Base-by-base conservation (phyloP, 1,140 invertebrate species). In the Bombus superbus region DNA sequence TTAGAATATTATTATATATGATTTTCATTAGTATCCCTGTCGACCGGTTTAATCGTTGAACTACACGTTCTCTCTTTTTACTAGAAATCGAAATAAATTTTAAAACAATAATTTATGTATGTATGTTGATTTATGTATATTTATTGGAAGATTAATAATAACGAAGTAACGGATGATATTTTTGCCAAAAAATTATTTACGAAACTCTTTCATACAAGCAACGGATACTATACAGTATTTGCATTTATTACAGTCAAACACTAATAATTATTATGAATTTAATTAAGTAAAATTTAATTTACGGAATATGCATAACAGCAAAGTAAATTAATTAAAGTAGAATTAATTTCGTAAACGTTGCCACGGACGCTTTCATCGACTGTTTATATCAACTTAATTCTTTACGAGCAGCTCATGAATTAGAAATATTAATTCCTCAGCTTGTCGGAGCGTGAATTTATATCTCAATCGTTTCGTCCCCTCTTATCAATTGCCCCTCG, bases 401-500 rank as follows among this genome's bases (percentile, higher is more conserved):
- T 25, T 28, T 3, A 9, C 18, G 8, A 32, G 35, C 10, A 5
- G 15, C 35, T 25, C 35, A 35, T 81, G 57, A 75, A 64, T 68
- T 57, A 47, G 79, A 81, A 74, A 75, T 44, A 72, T 75, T 81
- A 75, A 85, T 85, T 72, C 38, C 59, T 38, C 86, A 92, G 92
- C 91, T 93, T 92, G 87, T 88, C 89, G 82, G 73, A 47, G 47
- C 64, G 75, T 83, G 81, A 92, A 93, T 94, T 92, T 92, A 93
- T 91, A 83, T 92, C 91, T 90, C 90, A 93, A 94, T 94, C 93
- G 91, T 93, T 93, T 93, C 91, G 91, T 93, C 93, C 91, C 89
- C 90, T 91, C 91, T 94, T 93, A 93, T 95, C 93, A 95, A 94
- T 95, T 93, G 92, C 92, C 88, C 84, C 85, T 81, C n/a, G 74